Evolutionary conservation across 2,113 vertebrate genomes (phyloP).

Genomic region (Orcinus orca): DNA sequence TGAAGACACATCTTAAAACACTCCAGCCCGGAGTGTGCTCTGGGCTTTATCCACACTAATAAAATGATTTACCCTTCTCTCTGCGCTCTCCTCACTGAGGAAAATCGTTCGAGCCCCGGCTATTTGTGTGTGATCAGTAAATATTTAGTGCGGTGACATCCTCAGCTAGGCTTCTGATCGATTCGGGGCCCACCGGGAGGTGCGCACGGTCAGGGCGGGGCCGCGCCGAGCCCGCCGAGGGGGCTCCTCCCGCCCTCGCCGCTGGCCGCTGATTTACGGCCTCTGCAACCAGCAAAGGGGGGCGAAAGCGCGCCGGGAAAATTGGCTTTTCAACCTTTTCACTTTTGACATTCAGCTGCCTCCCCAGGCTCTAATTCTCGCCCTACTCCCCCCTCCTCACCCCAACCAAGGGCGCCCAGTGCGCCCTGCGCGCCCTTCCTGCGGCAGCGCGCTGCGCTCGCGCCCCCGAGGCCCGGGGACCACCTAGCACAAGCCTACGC

Average conservation of each 20-base stretch:
- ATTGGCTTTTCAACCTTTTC: slow-evolving; percentile 80
- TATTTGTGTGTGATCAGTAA: slow-evolving; percentile 98
- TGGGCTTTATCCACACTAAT: slow-evolving; percentile 96
- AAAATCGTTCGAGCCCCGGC: slow-evolving; percentile 93
- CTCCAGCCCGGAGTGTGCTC: slow-evolving; percentile 88
- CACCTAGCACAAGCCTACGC: slow-evolving; percentile 50
- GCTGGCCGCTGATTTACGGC: slow-evolving; percentile 79
- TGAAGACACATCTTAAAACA: slow-evolving; percentile 92
- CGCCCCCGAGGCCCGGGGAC: background rate
- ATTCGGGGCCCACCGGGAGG: slow-evolving; percentile 90
- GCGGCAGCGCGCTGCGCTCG: background rate
- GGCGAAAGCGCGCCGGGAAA: slow-evolving; percentile 71
- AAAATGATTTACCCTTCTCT: slow-evolving; percentile 94
- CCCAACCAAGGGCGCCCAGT: background rate
- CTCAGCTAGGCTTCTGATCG: slow-evolving; percentile 92
- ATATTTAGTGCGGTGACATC: slow-evolving; percentile 97
- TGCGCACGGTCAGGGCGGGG: slow-evolving; percentile 86
- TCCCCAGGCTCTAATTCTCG: slow-evolving; percentile 33
- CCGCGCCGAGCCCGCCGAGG: slow-evolving; percentile 81
- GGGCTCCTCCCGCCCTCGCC: slow-evolving; percentile 75
- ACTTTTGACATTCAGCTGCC: slow-evolving; percentile 78
- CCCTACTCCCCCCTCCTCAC: background rate
- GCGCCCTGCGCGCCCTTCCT: background rate
- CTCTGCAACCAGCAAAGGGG: slow-evolving; percentile 60
- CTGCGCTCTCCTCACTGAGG: slow-evolving; percentile 86